These are phyloP conservation scores for Lathamus discolor DNA, from an alignment of 2,113 vertebrate species.

Conservation along the genomic window DNA sequence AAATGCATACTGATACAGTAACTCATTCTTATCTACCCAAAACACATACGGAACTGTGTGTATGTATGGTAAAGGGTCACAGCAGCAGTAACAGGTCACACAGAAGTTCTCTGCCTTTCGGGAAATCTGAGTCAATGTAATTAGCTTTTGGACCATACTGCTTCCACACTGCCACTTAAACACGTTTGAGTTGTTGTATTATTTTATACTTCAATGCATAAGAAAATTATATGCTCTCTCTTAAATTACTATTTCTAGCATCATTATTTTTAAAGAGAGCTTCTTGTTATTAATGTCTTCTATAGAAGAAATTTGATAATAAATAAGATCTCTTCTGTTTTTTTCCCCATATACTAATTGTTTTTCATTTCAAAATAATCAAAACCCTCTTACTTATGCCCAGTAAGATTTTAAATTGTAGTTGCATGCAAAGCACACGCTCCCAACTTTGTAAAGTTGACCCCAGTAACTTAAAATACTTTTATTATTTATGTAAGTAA, in stretches of 20 bases:
- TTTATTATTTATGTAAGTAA: slow-evolving; percentile 2
- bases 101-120: neutral
- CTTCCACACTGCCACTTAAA: neutral
- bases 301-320: neutral
- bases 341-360: neutral
- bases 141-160: neutral
- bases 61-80: neutral
- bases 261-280: neutral
- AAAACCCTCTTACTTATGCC: neutral
- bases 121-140: neutral
- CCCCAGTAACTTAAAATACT: neutral
- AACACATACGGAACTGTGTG: neutral
- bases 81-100: neutral
- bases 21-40: neutral
- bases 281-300: neutral
- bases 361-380: neutral
- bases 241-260: neutral
- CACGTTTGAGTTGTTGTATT: neutral
- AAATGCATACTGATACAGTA: neutral
- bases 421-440: neutral
- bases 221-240: neutral
- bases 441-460: neutral
- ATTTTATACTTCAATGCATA: neutral
- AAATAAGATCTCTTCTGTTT: neutral
- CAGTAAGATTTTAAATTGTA: slow-evolving; percentile 19